Conservation (phyloP, 2,888 invertebrate species). For the Xestia sexstrigata region DNA sequence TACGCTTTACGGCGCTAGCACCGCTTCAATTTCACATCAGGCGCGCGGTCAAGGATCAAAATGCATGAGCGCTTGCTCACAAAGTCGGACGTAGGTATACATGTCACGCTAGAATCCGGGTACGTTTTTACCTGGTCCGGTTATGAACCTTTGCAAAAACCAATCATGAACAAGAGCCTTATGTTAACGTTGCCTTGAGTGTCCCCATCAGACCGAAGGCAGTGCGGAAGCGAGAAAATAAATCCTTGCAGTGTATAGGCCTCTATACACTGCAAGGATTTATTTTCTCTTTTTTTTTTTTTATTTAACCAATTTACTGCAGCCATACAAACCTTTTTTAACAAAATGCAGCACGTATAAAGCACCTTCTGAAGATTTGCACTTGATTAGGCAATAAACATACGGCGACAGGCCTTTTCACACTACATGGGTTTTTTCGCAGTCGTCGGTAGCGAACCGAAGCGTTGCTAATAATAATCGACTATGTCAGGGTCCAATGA, state of each 20-base stretch:
- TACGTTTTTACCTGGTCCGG: background rate
- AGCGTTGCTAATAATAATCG: conserved; percentile 12
- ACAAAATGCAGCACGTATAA: background rate
- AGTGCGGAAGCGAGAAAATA: background rate
- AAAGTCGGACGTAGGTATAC: background rate
- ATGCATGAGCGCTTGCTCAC: background rate
- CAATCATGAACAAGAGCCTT: background rate
- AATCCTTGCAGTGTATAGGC: background rate
- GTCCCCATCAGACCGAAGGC: background rate
- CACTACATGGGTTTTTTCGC: background rate
- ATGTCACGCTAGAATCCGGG: background rate
- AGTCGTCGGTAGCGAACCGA: background rate
- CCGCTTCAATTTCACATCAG: background rate
- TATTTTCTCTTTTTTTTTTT: too few relatives aligned
- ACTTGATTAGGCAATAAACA: background rate
- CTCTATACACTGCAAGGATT: too few relatives aligned
- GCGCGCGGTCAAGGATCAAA: background rate
- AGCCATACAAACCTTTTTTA: background rate
- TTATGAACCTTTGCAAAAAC: background rate
- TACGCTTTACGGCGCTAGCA: background rate
- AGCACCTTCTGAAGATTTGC: too few relatives aligned
- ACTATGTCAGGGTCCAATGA: conserved; percentile 26
- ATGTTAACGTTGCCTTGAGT: background rate
- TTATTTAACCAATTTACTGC: too few relatives aligned
- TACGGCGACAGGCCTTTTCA: background rate